Evolutionary conservation across 1,140 invertebrate species (phyloP), one percentile per base, ranked within the genome.

Genomic region (Spodoptera litura): DNA sequence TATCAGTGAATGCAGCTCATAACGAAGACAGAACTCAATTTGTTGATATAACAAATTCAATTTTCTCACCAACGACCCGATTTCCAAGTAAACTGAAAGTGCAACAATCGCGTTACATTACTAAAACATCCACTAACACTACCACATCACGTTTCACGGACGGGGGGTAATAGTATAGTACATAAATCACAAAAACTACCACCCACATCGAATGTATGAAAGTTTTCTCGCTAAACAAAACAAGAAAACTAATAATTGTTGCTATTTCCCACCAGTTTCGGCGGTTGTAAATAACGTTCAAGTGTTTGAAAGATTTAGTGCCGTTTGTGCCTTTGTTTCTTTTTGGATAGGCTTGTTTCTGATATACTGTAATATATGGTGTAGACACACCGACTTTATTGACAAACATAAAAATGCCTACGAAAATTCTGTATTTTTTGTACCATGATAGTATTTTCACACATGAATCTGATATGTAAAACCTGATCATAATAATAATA

Each of bases 241-340:
- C 68, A 79, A 83, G 72, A 79, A 85, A 83, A 81, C 75, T 81
- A 81, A 81, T 83, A 83, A 83, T 80, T 82, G 78, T 81, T 85
- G 56, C 25, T 71, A 61, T 77, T 77, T 73, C 61, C 52, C 73
- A 11, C 62, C 58, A 73, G n/a, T 76, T 70, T 66, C 78, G 66
- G 56, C 52, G 55, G 55, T 72, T 56, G 78, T 80, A 81, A 82
- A 84, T 80, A 81, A 78, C 61, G 49, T 71, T 68, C 44, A 68
- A 77, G 51, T 68, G 61, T 44, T 25, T 56, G 73, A 64, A 52
- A 75, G 73, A 75, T 75, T 75, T 75, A 75, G 8, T 64, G 56
- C 49, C 35, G n/a, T 12, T 11, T 6, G 27, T 38, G 55, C 44
- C 56, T 55, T 72, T 56, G 53, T 49, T 53, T 27, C 64, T 52